Evolutionary conservation across 2,888 invertebrate genomes (phyloP).

Genomic region (Trichacis sp.): DNA sequence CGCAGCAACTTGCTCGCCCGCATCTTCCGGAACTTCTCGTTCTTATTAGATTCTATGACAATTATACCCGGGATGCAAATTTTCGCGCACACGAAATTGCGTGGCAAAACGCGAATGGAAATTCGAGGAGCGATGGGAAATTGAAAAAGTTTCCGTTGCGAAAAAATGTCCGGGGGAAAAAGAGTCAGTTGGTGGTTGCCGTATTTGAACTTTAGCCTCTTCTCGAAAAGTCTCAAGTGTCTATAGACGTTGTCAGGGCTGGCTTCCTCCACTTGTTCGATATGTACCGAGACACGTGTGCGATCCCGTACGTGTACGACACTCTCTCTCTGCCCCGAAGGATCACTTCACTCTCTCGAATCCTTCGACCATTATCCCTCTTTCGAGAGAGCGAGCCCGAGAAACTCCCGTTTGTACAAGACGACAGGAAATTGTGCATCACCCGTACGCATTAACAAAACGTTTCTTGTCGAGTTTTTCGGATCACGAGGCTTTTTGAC

Average conservation of each 20-base stretch:
- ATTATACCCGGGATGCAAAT: conserved; percentile 9
- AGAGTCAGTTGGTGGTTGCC: too few relatives aligned
- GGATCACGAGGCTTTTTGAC: too few relatives aligned
- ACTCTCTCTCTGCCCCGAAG: conserved; percentile 56
- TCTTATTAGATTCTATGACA: conserved; percentile 28
- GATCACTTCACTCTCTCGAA: conserved; percentile 54
- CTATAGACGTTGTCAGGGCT: conserved; percentile 39
- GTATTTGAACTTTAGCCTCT: conserved; percentile 34
- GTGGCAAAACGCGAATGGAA: neutral
- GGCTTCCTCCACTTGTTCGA: conserved; percentile 36
- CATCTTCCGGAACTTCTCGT: conserved; percentile 44
- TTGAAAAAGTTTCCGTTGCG: neutral
- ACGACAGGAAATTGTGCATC: conserved; percentile 65
- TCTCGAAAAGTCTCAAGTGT: conserved; percentile 42
- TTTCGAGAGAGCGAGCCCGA: conserved; percentile 51
- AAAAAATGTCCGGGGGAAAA: too few relatives aligned
- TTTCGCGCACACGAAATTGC: neutral
- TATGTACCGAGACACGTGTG: conserved; percentile 44
- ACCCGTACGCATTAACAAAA: neutral
- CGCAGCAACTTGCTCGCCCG: conserved; percentile 50
- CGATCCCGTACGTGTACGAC: conserved; percentile 47
- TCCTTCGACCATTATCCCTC: conserved; percentile 54
- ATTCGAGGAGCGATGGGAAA: neutral
- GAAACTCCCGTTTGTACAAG: conserved; percentile 56
- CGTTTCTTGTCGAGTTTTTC: conserved; percentile 1